Percentiles rank a stretch among this genome's conserved stretches.
phyloP scores from a whole-genome alignment of 2,797 vertebrate species.

The Pipistrellus pipistrellus region DNA sequence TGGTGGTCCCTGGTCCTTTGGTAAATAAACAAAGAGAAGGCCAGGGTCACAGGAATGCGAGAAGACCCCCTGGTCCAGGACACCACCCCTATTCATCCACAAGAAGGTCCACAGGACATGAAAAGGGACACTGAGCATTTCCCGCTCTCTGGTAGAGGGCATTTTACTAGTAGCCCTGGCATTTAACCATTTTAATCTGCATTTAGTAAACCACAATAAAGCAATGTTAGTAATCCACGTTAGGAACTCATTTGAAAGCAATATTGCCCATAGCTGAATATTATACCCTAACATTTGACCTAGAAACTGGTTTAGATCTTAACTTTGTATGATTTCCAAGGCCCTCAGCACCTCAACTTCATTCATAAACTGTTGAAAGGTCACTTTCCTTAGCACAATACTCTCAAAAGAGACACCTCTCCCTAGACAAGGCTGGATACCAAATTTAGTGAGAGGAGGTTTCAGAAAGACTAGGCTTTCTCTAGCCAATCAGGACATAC shows the following conservation, averaged over 20 bases:
- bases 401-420: neutral
- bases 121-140: neutral
- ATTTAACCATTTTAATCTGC: neutral
- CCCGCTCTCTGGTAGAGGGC: neutral
- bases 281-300: neutral
- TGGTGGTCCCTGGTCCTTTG: conserved; percentile 91
- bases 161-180: neutral
- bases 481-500: neutral
- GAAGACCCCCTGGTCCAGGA: neutral
- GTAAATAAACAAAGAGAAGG: conserved; percentile 68
- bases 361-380: neutral
- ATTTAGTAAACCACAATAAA: conserved; percentile 34
- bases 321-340: neutral
- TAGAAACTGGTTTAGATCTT: neutral
- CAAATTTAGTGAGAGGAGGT: neutral
- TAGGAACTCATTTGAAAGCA: neutral
- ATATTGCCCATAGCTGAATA: neutral
- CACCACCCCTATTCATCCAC: neutral
- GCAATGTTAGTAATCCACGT: neutral
- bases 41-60: conserved; percentile 32
- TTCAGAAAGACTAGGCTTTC: neutral
- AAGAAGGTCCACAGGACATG: neutral
- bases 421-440: neutral
- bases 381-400: neutral
- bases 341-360: neutral